A percentile compares a stretch with the other conserved stretches of the same genome.
phyloP scores from a whole-genome alignment of 1,140 invertebrate species.

The Gryllus bimaculatus region DNA sequence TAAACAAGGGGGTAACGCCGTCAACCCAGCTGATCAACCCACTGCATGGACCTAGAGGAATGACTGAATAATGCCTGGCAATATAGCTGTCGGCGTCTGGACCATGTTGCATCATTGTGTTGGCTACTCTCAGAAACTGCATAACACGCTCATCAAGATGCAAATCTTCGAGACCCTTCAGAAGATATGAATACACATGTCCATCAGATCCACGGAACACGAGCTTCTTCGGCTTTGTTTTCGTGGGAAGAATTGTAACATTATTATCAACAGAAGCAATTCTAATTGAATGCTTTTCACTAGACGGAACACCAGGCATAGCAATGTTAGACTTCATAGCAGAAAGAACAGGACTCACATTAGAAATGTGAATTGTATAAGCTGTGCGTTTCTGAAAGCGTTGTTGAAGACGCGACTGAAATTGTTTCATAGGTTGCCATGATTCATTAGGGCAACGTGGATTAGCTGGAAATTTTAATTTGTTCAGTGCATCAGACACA shows the following conservation, averaged over 20 bases:
- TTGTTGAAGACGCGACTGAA: slow-evolving; percentile 64
- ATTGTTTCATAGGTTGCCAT: slow-evolving; percentile 55
- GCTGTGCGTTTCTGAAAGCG: slow-evolving; percentile 61
- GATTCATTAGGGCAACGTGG: slow-evolving; percentile 65
- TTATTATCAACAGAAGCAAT: slow-evolving; percentile 75
- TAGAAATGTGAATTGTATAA: slow-evolving; percentile 73
- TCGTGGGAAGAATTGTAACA: slow-evolving; percentile 87
- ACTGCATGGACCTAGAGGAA: slow-evolving; percentile 85
- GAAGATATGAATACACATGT: slow-evolving; percentile 86
- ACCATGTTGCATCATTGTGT: slow-evolving; percentile 78
- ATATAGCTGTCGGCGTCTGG: slow-evolving; percentile 57
- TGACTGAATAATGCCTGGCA: slow-evolving; percentile 91
- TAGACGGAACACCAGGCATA: slow-evolving; percentile 76
- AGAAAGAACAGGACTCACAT: slow-evolving; percentile 78
- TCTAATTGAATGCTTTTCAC: slow-evolving; percentile 53
- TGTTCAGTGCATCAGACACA: slow-evolving; percentile 60
- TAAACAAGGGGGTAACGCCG: slow-evolving; percentile 88
- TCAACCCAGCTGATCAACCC: slow-evolving; percentile 98
- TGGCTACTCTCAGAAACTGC: slow-evolving; percentile 93
- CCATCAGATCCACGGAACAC: slow-evolving; percentile 90
- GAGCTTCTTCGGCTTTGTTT: slow-evolving; percentile 96
- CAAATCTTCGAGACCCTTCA: slow-evolving; percentile 96
- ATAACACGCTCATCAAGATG: slow-evolving; percentile 97
- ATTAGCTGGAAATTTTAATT: slow-evolving; percentile 64
- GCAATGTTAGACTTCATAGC: slow-evolving; percentile 78